These are phyloP conservation scores for Caenorhabditis becei DNA, from an alignment of 2,888 invertebrate species.

Conservation along the genomic window DNA sequence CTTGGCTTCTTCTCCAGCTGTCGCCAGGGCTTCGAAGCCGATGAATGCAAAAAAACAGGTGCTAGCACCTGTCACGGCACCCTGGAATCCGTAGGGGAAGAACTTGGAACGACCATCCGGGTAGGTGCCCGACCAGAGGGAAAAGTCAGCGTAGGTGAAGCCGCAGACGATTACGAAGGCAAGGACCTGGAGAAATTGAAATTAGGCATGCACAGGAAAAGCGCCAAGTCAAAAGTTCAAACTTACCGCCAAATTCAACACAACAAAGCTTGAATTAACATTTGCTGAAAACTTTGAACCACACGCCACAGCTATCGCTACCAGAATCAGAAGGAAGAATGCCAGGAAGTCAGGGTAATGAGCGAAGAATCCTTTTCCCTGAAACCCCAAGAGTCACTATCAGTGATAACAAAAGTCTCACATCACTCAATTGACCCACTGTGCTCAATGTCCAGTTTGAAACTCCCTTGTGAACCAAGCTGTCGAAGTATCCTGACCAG, in stretches of 20 bases:
- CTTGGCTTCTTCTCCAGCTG: conserved; percentile 82
- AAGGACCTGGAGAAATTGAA: conserved; percentile 78
- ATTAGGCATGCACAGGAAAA: too few relatives aligned
- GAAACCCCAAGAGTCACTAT: not conserved
- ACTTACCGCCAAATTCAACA: conserved; percentile 66
- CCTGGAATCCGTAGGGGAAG: conserved; percentile 82
- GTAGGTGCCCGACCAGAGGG: conserved; percentile 86
- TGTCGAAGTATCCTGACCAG: conserved; percentile 83
- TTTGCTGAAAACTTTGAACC: conserved; percentile 82
- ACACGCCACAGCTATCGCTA: conserved; percentile 75
- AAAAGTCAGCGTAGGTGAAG: conserved; percentile 89
- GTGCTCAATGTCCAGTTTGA: conserved; percentile 41
- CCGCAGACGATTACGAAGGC: conserved; percentile 85
- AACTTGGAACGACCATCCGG: conserved; percentile 85
- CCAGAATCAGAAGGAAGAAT: conserved; percentile 53
- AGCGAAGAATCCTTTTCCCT: conserved; percentile 62
- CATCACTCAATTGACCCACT: conserved; percentile 49
- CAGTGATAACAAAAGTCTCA: not conserved
- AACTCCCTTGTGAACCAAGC: conserved; percentile 61
- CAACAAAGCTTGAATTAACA: conserved; percentile 82
- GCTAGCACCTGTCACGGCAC: conserved; percentile 82
- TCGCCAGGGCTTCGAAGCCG: conserved; percentile 83
- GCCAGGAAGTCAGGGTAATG: conserved; percentile 64
- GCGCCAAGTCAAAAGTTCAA: too few relatives aligned
- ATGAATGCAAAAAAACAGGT: conserved; percentile 83